Base-by-base conservation (phyloP, 2,113 vertebrate genomes). In the Petroica traversi region DNA sequence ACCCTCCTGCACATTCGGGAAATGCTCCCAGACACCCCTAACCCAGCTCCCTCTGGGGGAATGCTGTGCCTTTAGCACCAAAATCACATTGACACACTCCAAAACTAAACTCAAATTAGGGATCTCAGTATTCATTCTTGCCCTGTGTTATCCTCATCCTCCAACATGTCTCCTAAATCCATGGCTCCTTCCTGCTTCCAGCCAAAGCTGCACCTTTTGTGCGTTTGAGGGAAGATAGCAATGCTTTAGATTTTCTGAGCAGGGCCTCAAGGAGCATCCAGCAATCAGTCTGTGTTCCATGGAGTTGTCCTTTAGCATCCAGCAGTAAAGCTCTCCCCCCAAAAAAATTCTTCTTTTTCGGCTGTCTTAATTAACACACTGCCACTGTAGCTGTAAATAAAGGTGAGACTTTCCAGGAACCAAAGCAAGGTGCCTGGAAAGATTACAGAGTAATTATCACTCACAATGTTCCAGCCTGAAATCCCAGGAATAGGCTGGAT, bases 271-370 rank as follows among this genome's bases (percentile, higher is more conserved):
- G 33, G 18, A 72, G 8, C 5, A 48, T 1, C 36, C 2, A 49
- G 59, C 19, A 36, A 18, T 4, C 3, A 2, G 8, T 20, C 64
- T 2, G 1, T 2, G 5, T 11, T 8, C 40, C 69, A 24, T 4
- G 55, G 41, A 19, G 26, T 0, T 31, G 22, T 29, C 63, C 79
- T 46, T 31, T 31, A 64, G 28, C 58, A 73, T 6, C 67, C 80
- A 29, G 11, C 26, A 13, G 18, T 2, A 78, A 89, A 63, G 49
- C 58, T 46, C 43, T 58, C 58, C 19, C 28, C 10, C 0, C 16
- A 6, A 48, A 31, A 63, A 19, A n/a, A 5, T 4, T 29, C 4
- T 4, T 15, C 11, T 11, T 34, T 49, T 66, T 46, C 1, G 0
- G 66, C 55, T 59, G 19, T 11, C 34, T 58, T 20, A 31, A 26